These are phyloP conservation scores for Achatina immaculata DNA, from an alignment of 1,140 invertebrate species.

Conservation along the genomic window DNA sequence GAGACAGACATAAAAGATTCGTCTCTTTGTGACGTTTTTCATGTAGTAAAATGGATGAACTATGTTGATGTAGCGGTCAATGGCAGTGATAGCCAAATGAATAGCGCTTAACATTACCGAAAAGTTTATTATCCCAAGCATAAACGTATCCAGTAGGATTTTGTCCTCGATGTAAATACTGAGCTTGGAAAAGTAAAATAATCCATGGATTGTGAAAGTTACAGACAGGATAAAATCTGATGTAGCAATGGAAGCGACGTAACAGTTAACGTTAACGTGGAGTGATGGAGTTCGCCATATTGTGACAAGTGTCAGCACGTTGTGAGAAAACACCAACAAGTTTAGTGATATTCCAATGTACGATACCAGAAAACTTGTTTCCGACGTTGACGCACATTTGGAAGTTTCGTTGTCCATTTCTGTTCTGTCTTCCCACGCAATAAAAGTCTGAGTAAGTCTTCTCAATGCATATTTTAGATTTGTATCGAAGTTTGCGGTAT, in stretches of 20 bases:
- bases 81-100: background rate
- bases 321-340: too few relatives aligned
- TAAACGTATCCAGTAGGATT: background rate
- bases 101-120: background rate
- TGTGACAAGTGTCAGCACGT: background rate
- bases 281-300: background rate
- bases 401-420: background rate
- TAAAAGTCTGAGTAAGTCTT: too few relatives aligned
- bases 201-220: background rate
- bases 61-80: background rate
- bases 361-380: background rate
- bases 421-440: too few relatives aligned
- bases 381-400: background rate
- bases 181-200: background rate
- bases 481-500: too few relatives aligned
- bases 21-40: background rate
- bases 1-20: background rate
- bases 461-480: too few relatives aligned
- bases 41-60: background rate
- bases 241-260: background rate
- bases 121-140: background rate
- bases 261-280: too few relatives aligned
- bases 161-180: background rate
- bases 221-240: background rate
- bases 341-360: background rate